Conservation (phyloP, 2,113 vertebrate species). For the Cyprinodon brontotheroides region DNA sequence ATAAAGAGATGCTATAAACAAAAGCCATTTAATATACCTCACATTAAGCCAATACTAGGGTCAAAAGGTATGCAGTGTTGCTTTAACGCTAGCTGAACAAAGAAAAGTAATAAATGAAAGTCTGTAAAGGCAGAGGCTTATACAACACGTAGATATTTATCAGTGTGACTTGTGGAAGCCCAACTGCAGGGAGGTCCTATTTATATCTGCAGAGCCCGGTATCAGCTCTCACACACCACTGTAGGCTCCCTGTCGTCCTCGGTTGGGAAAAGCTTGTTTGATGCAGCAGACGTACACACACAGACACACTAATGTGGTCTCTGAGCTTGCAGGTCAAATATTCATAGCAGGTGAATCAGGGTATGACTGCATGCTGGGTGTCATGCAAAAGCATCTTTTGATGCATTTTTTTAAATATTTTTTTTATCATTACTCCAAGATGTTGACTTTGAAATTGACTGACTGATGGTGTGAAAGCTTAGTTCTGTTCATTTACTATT, state of each 20-base stretch:
- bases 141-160: conserved; percentile 42
- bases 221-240: conserved; percentile 71
- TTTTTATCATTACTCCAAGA: conserved; percentile 14
- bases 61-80: too few species aligned
- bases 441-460: conserved; percentile 1
- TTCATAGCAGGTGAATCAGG: conserved; percentile 8
- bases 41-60: background rate
- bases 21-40: too few species aligned
- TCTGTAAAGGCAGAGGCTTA: conserved; percentile 8
- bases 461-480: background rate
- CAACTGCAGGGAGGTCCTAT: conserved; percentile 65
- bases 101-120: conserved; percentile 16
- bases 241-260: conserved; percentile 40
- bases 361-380: background rate
- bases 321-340: conserved; percentile 35
- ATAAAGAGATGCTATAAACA: too few species aligned
- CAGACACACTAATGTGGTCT: conserved; percentile 13
- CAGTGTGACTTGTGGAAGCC: conserved; percentile 54
- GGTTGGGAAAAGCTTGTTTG: conserved; percentile 47
- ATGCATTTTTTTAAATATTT: background rate
- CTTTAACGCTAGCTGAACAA: background rate
- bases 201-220: conserved; percentile 66
- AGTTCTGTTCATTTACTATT: background rate
- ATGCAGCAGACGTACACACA: conserved; percentile 18
- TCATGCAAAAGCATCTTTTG: background rate